Base-by-base conservation (phyloP, 2,113 vertebrate species). In the Sialia sialis region DNA sequence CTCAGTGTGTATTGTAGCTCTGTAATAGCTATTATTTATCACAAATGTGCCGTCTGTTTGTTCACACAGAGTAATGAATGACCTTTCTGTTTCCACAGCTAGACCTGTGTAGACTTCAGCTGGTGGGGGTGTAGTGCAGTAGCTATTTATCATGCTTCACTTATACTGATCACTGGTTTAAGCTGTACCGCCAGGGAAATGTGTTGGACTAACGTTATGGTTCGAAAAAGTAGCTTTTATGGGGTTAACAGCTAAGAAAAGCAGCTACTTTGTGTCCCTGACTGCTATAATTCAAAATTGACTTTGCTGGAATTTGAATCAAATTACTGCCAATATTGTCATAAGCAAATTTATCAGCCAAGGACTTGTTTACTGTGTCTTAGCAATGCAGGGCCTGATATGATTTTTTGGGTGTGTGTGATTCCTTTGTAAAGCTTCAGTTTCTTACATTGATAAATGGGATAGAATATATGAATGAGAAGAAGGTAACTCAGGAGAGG, bases 1-100 rank as follows among this genome's bases (percentile, higher is more conserved):
- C 91, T 95, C 97, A 87, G 91, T 87, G 97, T 96, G 96, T 90
- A 85, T 90, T 97, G 94, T 97, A 95, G 97, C 97, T 96, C 96
- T 95, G 68, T 97, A 97, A 97, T 96, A 97, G 96, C 95, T 81
- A 88, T 98, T 98, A 98, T 98, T 98, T 98, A 98, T 98, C 97
- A 97, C 97, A 96, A 94, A 97, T 89, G 78, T 91, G 92, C 94
- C 32, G 78, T 97, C 97, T 98, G 97, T 98, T 98, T 97, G 95
- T 97, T 98, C 97, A 97, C 64, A 51, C 88, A 87, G 93, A 85
- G 95, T 98, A 98, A 98, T 98, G 98, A 98, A 98, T 98, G 98
- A 98, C 98, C 97, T 98, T 98, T 98, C 98, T 98, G 96, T 98
- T 97, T 97, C 95, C 70, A 51, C 88, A 96, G 97, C 97, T 94